Conservation (phyloP, 2,888 invertebrate species). For the Perithous albicinctus region DNA sequence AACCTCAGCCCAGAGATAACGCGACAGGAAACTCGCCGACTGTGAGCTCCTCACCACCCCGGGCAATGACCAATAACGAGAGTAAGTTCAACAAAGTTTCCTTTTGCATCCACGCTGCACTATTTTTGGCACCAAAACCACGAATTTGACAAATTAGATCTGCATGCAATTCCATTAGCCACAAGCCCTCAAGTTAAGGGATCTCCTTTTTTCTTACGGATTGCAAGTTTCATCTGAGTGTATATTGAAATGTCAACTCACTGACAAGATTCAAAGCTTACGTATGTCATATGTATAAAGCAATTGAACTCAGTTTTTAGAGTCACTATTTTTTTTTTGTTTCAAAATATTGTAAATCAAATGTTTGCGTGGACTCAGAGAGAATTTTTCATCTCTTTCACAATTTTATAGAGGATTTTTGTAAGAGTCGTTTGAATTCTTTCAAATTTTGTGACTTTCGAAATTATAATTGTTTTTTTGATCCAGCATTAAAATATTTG, state of each 20-base stretch:
- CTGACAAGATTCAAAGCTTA: not conserved
- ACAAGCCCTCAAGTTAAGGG: not conserved
- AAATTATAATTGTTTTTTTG: too few species aligned
- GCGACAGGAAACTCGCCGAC: constrained; percentile 77
- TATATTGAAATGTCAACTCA: not conserved
- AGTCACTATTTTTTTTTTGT: too few species aligned
- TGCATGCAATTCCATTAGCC: constrained; percentile 19
- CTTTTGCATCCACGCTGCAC: constrained; percentile 39
- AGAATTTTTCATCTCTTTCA: too few species aligned
- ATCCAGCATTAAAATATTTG: too few species aligned
- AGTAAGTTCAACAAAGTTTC: constrained; percentile 76
- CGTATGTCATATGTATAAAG: too few species aligned
- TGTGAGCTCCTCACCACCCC: constrained; percentile 82
- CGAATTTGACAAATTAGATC: constrained; percentile 8
- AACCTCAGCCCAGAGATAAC: constrained; percentile 81
- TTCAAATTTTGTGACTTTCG: too few species aligned
- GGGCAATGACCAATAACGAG: constrained; percentile 82
- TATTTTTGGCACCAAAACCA: constrained; percentile 17
- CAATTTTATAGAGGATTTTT: too few species aligned
- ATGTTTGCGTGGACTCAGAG: too few species aligned
- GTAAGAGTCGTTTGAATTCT: too few species aligned
- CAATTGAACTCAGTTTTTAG: too few species aligned
- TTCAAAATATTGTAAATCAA: too few species aligned
- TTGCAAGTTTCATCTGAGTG: not conserved
- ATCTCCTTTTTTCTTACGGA: not conserved